Evolutionary conservation across 2,797 vertebrate species (phyloP), one percentile per base, ranked within the genome.

Genomic region (Macropus fuliginosus): DNA sequence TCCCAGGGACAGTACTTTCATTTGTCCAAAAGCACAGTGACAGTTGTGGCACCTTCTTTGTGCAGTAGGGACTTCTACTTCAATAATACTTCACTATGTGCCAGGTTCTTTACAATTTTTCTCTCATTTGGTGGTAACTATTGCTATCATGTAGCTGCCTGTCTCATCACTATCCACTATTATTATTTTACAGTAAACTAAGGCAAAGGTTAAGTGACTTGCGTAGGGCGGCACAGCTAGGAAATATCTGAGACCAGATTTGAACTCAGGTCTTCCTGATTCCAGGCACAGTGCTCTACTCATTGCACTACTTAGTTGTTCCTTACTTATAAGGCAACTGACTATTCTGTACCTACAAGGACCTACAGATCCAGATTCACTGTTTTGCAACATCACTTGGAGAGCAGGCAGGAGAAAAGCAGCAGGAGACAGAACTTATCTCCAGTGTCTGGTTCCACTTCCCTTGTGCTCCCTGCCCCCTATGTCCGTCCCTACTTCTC

Each of bases 11-110:
- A 21, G 21, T 0, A 27, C 10, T 27, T 87, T 81, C 74, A 54
- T 93, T 29, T n/a, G 95, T 95, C 14, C 8, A 0, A 89, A 56
- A 94, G 40, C 93, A 52, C 52, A 92, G 12, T 56, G 56, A 16
- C 94, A 18, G 29, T n/a, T 8, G 91, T 95, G 46, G n/a, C 24
- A 87, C 24, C 74, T 92, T 94, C 40, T 81, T 94, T 6, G 93
- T 92, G 56, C 90, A 29, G 56, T 54, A 74, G 93, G 46, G 24
- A 13, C 95, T 94, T 95, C 40, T 74, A 46, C 46, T 40, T 90
- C 87, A 54, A 56, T 34, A 92, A 57, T 96, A 54, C 27, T 81
- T 81, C 18, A 40, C 18, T 81, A 81, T 9, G 18, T 81, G n/a
- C 18, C 6, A 24, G 66, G 18, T 9, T 21, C n/a, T 6, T 81